Percentiles rank a stretch among this genome's conserved stretches.
Evolutionary conservation across 1,140 invertebrate genomes (phyloP).

Genomic region (Andrena cerasifolii): DNA sequence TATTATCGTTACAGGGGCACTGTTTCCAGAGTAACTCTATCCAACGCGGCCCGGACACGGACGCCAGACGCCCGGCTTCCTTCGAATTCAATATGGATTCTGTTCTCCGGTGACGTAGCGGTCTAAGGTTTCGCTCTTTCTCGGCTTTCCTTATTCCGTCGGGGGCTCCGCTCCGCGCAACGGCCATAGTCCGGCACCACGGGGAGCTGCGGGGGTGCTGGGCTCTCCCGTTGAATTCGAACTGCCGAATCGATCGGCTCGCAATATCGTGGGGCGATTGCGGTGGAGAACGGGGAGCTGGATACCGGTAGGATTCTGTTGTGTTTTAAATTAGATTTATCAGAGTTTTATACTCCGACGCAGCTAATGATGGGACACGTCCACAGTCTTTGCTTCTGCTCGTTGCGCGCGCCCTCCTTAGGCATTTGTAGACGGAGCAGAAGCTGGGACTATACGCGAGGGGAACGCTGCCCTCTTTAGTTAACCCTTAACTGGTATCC

Average conservation of each 20-base stretch:
- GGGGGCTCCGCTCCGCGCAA: not conserved
- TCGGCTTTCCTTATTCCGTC: conserved; percentile 26
- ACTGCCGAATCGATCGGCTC: not conserved
- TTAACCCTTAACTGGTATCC: too few relatives aligned
- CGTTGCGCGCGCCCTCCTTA: too few relatives aligned
- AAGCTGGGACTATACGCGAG: too few relatives aligned
- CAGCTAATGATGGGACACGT: too few relatives aligned
- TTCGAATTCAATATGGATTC: conserved; percentile 73
- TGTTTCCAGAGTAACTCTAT: conserved; percentile 64
- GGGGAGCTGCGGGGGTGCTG: too few relatives aligned
- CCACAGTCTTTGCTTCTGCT: too few relatives aligned
- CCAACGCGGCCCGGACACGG: conserved; percentile 45
- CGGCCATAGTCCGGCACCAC: not conserved
- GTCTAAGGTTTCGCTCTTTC: conserved; percentile 54
- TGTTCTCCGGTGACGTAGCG: conserved; percentile 59
- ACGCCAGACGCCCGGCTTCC: conserved; percentile 59
- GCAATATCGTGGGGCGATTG: not conserved
- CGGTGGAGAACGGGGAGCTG: too few relatives aligned
- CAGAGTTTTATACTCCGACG: too few relatives aligned
- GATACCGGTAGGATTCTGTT: too few relatives aligned
- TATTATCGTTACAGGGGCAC: conserved; percentile 73
- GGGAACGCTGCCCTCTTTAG: too few relatives aligned
- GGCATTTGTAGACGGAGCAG: too few relatives aligned
- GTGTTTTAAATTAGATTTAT: too few relatives aligned
- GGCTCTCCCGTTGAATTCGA: not conserved